Conservation (phyloP, 2,113 vertebrate genomes). For the Siniperca chuatsi region DNA sequence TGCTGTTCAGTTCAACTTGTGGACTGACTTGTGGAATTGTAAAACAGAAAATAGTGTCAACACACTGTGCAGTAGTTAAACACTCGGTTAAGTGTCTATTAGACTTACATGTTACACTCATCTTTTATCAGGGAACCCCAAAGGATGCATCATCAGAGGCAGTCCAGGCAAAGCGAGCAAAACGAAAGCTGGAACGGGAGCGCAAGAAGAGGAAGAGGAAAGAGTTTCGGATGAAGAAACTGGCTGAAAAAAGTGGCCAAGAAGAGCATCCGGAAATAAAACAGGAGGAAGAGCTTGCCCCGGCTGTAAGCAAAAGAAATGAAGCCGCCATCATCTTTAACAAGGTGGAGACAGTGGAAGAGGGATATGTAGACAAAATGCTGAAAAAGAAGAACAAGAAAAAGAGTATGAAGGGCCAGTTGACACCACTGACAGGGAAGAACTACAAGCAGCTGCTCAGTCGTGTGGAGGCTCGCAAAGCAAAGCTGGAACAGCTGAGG, state of each 20-base stretch:
- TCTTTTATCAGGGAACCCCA: slow-evolving; percentile 78
- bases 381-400: slow-evolving; percentile 87
- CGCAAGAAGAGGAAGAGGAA: slow-evolving; percentile 93
- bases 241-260: slow-evolving; percentile 74
- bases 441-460: slow-evolving; percentile 95
- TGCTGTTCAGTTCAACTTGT: neutral
- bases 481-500: slow-evolving; percentile 87
- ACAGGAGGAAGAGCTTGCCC: slow-evolving; percentile 1
- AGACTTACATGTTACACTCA: neutral
- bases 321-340: slow-evolving; percentile 87
- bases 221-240: slow-evolving; percentile 88
- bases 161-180: slow-evolving; percentile 86
- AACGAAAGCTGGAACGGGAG: slow-evolving; percentile 91
- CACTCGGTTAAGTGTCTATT: neutral
- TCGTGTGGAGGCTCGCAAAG: slow-evolving; percentile 88
- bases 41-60: no score
- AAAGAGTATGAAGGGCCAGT: slow-evolving; percentile 86
- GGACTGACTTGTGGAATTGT: no score
- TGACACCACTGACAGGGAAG: slow-evolving; percentile 91
- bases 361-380: slow-evolving; percentile 79
- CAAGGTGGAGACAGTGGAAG: slow-evolving; percentile 86
- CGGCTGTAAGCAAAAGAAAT: slow-evolving; percentile 59
- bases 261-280: slow-evolving; percentile 46
- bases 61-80: neutral
- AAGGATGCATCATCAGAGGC: slow-evolving; percentile 83